Base-by-base conservation (phyloP, 2,113 vertebrate species). In the Harpagus bidentatus region DNA sequence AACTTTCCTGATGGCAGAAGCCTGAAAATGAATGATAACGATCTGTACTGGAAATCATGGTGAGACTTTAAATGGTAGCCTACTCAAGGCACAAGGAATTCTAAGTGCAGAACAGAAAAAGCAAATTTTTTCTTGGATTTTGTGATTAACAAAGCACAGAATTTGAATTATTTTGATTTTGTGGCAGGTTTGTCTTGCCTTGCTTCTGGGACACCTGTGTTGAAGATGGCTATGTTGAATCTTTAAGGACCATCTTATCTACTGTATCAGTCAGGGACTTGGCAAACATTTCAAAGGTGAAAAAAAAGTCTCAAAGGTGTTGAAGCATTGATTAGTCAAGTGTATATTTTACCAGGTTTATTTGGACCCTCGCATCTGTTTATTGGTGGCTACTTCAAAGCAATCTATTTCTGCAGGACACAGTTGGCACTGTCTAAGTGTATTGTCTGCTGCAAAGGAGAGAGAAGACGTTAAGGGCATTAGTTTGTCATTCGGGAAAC, bases 331-430 rank as follows among this genome's bases (percentile, higher is more conserved):
- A 95, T 97, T 71, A 84, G 65, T 92, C 90, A 92, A 93, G 42
- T 47, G 36, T 90, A 70, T 78, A 56, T 82, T 90, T 88, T 92
- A 36, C 48, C 81, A 88, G 65, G 63, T 86, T 96, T 95, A 82
- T 95, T 95, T 88, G 62, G 62, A 94, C 63, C 38, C 42, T 81
- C 10, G 7, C 87, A 87, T 95, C 67, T 92, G 48, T 88, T 85
- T 95, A 55, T 63, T 94, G 82, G 93, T 82, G 92, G 78, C 28
- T 85, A 70, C 76, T 96, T 96, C 73, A 97, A 93, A 95, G 86
- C 71, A 56, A 79, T 89, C 67, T 88, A 86, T 94, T 96, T 96
- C 91, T 95, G 87, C 89, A 92, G 70, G 86, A 93, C 56, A 48
- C 84, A 72, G 72, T 67, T 80, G 92, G 86, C 71, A 70, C 48